These are phyloP conservation scores for Autographa pulchrina DNA, from an alignment of 2,888 invertebrate species.

Conservation along the genomic window DNA sequence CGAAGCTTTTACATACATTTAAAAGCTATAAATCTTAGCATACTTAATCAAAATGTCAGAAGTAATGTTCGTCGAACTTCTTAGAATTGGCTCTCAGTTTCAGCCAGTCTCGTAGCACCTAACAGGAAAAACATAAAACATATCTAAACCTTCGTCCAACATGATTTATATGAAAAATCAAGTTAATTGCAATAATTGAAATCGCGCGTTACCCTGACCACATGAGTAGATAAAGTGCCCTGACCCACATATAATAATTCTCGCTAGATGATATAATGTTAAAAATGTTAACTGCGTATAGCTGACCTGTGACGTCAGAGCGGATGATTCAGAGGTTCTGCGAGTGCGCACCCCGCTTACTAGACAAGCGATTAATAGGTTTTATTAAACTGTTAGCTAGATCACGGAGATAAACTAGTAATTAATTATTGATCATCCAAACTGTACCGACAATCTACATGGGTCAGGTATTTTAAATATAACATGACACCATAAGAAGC, in stretches of 20 bases:
- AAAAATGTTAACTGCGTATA: conserved; percentile 57
- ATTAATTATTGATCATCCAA: conserved; percentile 17
- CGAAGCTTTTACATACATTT: background rate
- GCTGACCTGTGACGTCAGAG: conserved; percentile 68
- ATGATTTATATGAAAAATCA: conserved; percentile 36
- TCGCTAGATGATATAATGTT: conserved; percentile 49
- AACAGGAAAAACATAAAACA: conserved; percentile 22
- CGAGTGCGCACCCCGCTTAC: conserved; percentile 44
- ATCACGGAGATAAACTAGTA: conserved; percentile 25
- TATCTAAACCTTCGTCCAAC: conserved; percentile 29
- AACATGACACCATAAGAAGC: background rate
- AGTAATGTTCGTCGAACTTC: background rate
- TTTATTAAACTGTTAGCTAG: conserved; percentile 34
- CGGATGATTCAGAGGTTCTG: conserved; percentile 60
- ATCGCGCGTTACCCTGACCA: conserved; percentile 49
- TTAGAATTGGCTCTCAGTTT: background rate
- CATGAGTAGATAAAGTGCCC: too few relatives aligned
- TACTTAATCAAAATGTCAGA: background rate
- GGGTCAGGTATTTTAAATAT: background rate
- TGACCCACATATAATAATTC: conserved; percentile 48
- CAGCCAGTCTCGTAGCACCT: background rate
- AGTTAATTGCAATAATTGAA: conserved; percentile 46
- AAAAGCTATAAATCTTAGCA: background rate
- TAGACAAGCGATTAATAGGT: conserved; percentile 34
- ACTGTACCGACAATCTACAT: background rate